These are phyloP conservation scores for Temnothorax rugatulus DNA, from an alignment of 2,888 invertebrate genomes.

Conservation along the genomic window DNA sequence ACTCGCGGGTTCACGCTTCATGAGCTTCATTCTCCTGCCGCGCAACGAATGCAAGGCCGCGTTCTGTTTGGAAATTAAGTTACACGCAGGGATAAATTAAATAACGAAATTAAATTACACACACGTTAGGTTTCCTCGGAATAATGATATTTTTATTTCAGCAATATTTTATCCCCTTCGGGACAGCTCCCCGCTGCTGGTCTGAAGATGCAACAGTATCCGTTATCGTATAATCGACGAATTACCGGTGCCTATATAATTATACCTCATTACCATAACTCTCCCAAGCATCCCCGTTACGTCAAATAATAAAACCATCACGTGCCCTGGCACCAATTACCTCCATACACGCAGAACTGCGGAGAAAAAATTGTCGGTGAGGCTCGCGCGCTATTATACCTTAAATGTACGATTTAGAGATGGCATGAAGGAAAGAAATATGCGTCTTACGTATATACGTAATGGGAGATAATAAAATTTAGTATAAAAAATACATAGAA, in stretches of 20 bases:
- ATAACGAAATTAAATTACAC: conserved; percentile 24
- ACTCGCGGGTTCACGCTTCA: conserved; percentile 29
- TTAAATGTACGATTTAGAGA: conserved; percentile 31
- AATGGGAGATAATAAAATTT: not conserved
- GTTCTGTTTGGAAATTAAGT: conserved; percentile 30
- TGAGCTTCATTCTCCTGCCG: conserved; percentile 18
- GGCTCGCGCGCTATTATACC: conserved; percentile 19
- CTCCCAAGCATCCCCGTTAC: conserved; percentile 36
- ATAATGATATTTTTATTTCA: conserved; percentile 18
- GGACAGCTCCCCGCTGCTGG: not conserved
- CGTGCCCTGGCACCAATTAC: conserved; percentile 45
- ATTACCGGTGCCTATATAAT: conserved; percentile 41
- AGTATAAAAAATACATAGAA: not conserved
- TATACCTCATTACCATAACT: conserved; percentile 49
- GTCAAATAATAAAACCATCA: conserved; percentile 54
- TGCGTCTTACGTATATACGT: not conserved
- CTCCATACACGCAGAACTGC: conserved; percentile 26
- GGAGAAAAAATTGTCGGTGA: conserved; percentile 3
- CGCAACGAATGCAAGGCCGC: conserved; percentile 14
- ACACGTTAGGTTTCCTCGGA: not conserved
- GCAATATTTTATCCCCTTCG: not conserved
- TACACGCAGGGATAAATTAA: not conserved
- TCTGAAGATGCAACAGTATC: not conserved
- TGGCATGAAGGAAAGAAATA: conserved; percentile 2
- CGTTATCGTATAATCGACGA: conserved; percentile 35